phyloP scores from a whole-genome alignment of 2,797 vertebrate genomes.

The Poeciliopsis paucimaculata region DNA sequence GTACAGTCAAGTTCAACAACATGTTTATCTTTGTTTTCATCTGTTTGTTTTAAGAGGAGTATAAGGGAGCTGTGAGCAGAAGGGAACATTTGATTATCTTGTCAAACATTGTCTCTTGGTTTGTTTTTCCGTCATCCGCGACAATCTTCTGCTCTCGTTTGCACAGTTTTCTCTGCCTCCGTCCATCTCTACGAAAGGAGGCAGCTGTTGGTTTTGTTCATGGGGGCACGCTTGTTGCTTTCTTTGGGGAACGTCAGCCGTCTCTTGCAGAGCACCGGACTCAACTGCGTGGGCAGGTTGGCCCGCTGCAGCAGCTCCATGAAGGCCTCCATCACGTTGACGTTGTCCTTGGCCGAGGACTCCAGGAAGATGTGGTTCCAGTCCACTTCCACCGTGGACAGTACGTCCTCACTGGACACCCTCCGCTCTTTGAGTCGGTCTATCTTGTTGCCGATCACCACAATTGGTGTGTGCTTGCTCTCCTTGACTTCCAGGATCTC shows the following conservation, averaged over 20 bases:
- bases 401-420: slow-evolving; percentile 81
- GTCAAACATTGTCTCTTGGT: slow-evolving; percentile 3
- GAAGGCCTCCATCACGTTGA: slow-evolving; percentile 90
- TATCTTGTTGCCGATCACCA: slow-evolving; percentile 92
- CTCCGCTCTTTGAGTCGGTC: slow-evolving; percentile 77
- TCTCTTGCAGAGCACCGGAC: slow-evolving; percentile 85
- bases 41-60: not conserved
- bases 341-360: slow-evolving; percentile 89
- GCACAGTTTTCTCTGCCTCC: slow-evolving; percentile 1
- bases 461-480: slow-evolving; percentile 87
- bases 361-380: slow-evolving; percentile 92
- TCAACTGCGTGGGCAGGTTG: slow-evolving; percentile 87
- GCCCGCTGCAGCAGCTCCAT: slow-evolving; percentile 88
- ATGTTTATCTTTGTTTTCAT: slow-evolving; percentile 9
- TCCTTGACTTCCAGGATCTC: slow-evolving; percentile 93
- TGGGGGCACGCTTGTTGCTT: slow-evolving; percentile 82
- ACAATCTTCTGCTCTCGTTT: slow-evolving; percentile 4
- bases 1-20: slow-evolving; percentile 13
- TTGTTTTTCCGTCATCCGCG: not conserved
- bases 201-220: slow-evolving; percentile 96
- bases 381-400: slow-evolving; percentile 88
- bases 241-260: slow-evolving; percentile 90
- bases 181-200: slow-evolving; percentile 79
- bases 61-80: not conserved
- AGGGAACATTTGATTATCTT: not conserved